phyloP scores from a whole-genome alignment of 2,113 vertebrate species.

The Cololabis saira region DNA sequence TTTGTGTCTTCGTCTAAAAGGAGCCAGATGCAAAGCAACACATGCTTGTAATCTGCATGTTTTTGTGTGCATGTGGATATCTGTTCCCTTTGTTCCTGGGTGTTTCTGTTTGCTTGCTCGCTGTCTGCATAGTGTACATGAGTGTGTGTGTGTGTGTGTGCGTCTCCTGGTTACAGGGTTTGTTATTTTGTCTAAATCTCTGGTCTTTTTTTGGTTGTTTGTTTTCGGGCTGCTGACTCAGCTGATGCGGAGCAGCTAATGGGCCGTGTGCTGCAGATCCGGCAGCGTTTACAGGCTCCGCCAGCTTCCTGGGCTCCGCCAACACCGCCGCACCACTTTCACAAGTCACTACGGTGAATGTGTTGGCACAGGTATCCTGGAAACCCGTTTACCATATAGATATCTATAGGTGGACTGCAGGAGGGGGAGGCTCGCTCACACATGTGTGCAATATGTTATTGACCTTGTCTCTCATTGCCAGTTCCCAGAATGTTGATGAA shows the following conservation, averaged over 20 bases:
- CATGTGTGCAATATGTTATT: conserved; percentile 52
- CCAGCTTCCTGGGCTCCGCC: conserved; percentile 66
- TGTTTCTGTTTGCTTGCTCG: conserved; percentile 23
- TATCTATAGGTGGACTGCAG: conserved; percentile 34
- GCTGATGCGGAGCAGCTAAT: conserved; percentile 63
- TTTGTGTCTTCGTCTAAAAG: conserved; percentile 74
- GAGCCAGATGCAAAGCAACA: conserved; percentile 74
- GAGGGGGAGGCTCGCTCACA: not conserved
- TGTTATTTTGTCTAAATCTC: conserved; percentile 35
- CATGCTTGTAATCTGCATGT: conserved; percentile 28
- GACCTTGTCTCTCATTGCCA: conserved; percentile 71
- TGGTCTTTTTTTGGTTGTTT: conserved; percentile 23
- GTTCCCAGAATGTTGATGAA: conserved; percentile 77
- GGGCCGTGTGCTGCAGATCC: conserved; percentile 63
- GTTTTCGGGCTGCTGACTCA: conserved; percentile 66
- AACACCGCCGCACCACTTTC: conserved; percentile 50
- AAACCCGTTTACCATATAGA: conserved; percentile 40
- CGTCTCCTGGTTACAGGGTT: conserved; percentile 32
- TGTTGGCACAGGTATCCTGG: conserved; percentile 34
- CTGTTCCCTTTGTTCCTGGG: conserved; percentile 24
- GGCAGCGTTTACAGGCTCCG: conserved; percentile 65
- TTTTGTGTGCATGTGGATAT: conserved; percentile 23
- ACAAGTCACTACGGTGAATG: conserved; percentile 30
- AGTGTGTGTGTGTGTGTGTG: not conserved
- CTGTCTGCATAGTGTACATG: not conserved